Percentiles rank a stretch among this genome's conserved stretches.
These are phyloP conservation scores for Papilio elwesi DNA, from an alignment of 2,888 invertebrate species.

Conservation along the genomic window DNA sequence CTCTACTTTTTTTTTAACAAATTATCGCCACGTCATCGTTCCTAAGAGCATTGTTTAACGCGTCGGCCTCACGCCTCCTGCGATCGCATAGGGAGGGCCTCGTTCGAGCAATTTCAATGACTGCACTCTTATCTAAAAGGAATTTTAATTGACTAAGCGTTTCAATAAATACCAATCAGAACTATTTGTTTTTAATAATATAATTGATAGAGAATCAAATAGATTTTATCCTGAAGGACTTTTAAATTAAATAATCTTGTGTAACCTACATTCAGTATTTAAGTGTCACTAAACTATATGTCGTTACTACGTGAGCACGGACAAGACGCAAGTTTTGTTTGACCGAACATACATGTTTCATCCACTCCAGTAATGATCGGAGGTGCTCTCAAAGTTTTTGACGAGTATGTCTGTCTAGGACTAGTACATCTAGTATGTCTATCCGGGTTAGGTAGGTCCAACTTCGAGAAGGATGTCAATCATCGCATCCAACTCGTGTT, in stretches of 20 bases:
- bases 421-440: too few relatives aligned
- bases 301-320: too few relatives aligned
- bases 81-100: constrained; percentile 67
- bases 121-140: constrained; percentile 52
- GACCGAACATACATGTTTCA: too few relatives aligned
- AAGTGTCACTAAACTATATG: neutral
- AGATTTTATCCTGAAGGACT: neutral
- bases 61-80: constrained; percentile 68
- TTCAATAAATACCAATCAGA: constrained; percentile 44
- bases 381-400: too few relatives aligned
- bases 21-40: constrained; percentile 65
- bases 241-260: constrained; percentile 9
- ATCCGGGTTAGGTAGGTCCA: too few relatives aligned
- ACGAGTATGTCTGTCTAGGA: too few relatives aligned
- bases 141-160: constrained; percentile 64
- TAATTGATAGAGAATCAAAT: constrained; percentile 21
- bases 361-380: too few relatives aligned
- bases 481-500: too few relatives aligned
- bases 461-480: too few relatives aligned
- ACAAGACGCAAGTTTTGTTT: too few relatives aligned
- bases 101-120: constrained; percentile 65
- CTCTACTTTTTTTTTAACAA: constrained; percentile 18
- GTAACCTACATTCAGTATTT: neutral
- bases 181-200: constrained; percentile 35
- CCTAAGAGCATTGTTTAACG: constrained; percentile 78